Evolutionary conservation across 2,113 vertebrate genomes (phyloP).

Genomic region (Zonotrichia leucophrys): DNA sequence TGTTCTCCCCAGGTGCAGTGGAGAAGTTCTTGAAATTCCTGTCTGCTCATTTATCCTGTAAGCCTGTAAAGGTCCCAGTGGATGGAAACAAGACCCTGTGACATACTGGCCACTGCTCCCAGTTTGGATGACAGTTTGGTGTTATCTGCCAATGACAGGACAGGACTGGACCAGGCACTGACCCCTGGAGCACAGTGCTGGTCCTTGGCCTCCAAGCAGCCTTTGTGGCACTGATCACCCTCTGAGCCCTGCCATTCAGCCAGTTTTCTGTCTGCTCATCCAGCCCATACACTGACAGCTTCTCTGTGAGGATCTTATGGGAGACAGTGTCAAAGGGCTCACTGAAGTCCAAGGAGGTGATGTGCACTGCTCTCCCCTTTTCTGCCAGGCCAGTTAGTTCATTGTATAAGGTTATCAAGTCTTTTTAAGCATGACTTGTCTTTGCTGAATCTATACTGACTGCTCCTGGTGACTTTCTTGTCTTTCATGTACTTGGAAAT

Average conservation of each 20-base stretch:
- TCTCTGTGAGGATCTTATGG: background rate
- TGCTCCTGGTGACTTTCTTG: background rate
- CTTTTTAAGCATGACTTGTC: background rate
- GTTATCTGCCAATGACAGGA: background rate
- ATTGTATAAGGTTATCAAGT: background rate
- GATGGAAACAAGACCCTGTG: background rate
- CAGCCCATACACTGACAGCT: background rate
- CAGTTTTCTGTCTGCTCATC: background rate
- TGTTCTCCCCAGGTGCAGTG: background rate
- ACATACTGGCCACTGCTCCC: background rate
- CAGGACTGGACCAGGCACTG: background rate
- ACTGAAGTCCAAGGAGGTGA: background rate
- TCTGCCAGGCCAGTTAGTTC: background rate
- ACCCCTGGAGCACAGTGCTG: background rate
- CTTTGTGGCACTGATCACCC: background rate
- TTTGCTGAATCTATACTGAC: background rate
- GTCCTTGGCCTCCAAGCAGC: background rate
- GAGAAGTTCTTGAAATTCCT: background rate
- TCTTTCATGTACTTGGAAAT: background rate
- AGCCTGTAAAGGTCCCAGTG: background rate
- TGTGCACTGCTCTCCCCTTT: rapidly evolving
- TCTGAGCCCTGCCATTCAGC: background rate
- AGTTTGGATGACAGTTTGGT: background rate
- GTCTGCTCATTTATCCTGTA: background rate
- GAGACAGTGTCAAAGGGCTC: background rate